These are phyloP conservation scores for Noturus placidus DNA, from an alignment of 2,113 vertebrate species.

Conservation along the genomic window DNA sequence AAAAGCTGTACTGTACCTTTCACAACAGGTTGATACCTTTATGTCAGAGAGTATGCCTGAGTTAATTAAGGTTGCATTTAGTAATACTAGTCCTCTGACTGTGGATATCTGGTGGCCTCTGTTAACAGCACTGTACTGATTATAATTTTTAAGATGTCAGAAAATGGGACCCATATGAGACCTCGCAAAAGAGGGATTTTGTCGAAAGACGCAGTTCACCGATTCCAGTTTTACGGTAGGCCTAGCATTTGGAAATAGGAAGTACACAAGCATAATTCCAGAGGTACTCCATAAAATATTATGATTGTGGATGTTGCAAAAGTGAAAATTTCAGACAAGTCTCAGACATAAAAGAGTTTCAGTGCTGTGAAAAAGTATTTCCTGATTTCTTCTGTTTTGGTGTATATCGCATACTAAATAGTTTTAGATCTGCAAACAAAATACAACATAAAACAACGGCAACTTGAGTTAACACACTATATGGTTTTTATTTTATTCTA, in stretches of 20 bases:
- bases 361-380: too few species aligned
- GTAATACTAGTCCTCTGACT: background rate
- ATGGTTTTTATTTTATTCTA: too few species aligned
- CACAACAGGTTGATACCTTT: background rate
- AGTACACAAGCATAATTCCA: background rate
- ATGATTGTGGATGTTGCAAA: background rate
- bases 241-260: background rate
- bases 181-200: slow-evolving; percentile 72
- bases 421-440: too few species aligned
- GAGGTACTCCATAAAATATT: background rate
- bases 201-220: slow-evolving; percentile 56
- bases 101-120: background rate
- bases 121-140: background rate
- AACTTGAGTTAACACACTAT: too few species aligned
- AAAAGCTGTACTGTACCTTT: background rate
- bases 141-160: slow-evolving; percentile 22
- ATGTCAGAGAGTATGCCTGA: background rate
- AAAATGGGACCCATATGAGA: slow-evolving; percentile 76
- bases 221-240: slow-evolving; percentile 65
- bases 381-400: too few species aligned
- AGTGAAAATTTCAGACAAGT: background rate
- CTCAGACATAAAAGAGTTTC: background rate
- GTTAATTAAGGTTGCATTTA: background rate
- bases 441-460: too few species aligned
- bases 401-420: too few species aligned